Percentiles rank a stretch among this genome's conserved stretches.
Conservation (phyloP, 2,113 vertebrate genomes). For the Mustelus asterias region DNA sequence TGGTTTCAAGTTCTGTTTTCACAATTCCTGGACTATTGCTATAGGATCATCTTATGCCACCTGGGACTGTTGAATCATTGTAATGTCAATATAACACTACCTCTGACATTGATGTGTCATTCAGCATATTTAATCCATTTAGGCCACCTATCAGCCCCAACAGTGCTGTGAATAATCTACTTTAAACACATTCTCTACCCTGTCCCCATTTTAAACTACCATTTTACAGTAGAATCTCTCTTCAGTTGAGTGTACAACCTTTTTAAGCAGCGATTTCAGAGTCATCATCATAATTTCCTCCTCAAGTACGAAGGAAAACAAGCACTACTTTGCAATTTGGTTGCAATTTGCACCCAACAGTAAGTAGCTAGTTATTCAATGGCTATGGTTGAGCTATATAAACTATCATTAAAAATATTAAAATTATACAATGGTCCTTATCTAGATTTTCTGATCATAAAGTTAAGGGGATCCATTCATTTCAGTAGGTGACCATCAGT, state of each 20-base stretch:
- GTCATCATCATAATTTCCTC: neutral
- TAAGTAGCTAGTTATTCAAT: neutral
- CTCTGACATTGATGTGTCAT: neutral
- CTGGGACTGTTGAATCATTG: neutral
- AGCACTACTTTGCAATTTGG: neutral
- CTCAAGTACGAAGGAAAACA: neutral
- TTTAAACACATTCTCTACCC: neutral
- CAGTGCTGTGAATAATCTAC: neutral
- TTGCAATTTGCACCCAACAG: neutral
- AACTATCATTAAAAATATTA: neutral
- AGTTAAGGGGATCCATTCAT: neutral
- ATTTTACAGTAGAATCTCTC: neutral
- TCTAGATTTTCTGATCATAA: neutral
- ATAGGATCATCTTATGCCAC: neutral
- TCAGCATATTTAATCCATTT: neutral
- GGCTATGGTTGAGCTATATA: neutral
- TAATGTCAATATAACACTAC: neutral
- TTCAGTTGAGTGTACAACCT: neutral
- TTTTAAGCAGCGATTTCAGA: neutral
- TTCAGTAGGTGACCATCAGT: neutral
- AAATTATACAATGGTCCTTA: neutral
- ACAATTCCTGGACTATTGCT: neutral
- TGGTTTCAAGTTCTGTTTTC: constrained; percentile 6
- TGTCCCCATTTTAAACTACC: neutral
- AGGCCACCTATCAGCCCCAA: neutral